Evolutionary conservation across 35 echinoderm and acorn worm species (phyloP), one percentile per base, ranked within the genome.

Genomic region (Acanthaster planci): DNA sequence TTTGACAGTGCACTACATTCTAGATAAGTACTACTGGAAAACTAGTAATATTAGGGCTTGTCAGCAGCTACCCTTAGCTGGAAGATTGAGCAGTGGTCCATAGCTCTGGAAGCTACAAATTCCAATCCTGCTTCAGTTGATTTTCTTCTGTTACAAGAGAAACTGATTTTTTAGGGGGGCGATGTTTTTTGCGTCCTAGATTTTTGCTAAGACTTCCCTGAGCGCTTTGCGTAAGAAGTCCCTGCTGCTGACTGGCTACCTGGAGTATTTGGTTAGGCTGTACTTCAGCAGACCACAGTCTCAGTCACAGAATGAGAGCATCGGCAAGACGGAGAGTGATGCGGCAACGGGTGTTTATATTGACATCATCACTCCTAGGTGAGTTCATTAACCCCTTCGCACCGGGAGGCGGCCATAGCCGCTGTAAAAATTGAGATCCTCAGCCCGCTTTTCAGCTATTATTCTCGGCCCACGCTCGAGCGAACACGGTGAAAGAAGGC

Each of bases 191-290:
- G 40, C 53, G 0, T 36, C 1, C 0, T 78, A 99, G 96, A 83
- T 99, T 34, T 99, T 99, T 67, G 82, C 75, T 23, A 90, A 92
- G 75, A 99, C 96, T 4, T 82, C 68, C 22, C 91, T 99, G 82
- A 22, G 85, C 4, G 92, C 91, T 14, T 60, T 94, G 14, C 44
- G 92, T 12, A 68, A 55, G 38, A 97, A 92, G 86, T 92, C 89
- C 9, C 50, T 77, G 16, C 54, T 88, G 8, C 40, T 97, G 52
- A 97, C 93, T 8, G 93, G 93, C 0, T 97, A 97, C 57, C 52
- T 97, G 67, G 93, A 97, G 55, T 89, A 88, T 60, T 86, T 97
- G n/a, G n/a, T 97, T 0, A 86, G 86, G 14, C 29, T 72, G 0
- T 47, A 86, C 32, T 97, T 92, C 26, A 37, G 60, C 30, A 86